These are phyloP conservation scores for Leptodactylus fuscus DNA, from an alignment of 2,113 vertebrate genomes.

Conservation along the genomic window DNA sequence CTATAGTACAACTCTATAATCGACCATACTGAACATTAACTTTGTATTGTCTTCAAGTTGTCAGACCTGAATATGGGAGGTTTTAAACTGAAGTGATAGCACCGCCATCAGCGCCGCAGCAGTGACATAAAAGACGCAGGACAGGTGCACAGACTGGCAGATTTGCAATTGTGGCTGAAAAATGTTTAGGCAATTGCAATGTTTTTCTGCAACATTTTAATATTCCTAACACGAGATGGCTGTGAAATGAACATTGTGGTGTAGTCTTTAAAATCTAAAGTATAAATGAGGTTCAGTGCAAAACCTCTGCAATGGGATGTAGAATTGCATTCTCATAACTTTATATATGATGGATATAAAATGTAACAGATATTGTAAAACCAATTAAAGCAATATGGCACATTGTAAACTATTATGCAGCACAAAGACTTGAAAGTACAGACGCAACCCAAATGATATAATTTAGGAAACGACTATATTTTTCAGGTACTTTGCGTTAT, in stretches of 20 bases:
- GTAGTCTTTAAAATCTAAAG: background rate
- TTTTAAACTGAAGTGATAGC: slow-evolving; percentile 5
- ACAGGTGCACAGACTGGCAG: slow-evolving; percentile 49
- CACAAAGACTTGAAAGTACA: background rate
- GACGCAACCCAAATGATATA: background rate
- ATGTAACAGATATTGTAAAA: slow-evolving; percentile 8
- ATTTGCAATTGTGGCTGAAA: background rate
- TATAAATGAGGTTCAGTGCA: background rate
- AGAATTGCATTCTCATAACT: background rate
- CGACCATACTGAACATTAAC: slow-evolving; percentile 21
- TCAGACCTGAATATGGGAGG: slow-evolving; percentile 12
- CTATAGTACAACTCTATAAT: background rate
- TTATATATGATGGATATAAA: slow-evolving; percentile 14
- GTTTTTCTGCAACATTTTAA: background rate
- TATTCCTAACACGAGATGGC: slow-evolving; percentile 3
- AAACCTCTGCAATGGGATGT: background rate
- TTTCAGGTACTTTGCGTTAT: background rate
- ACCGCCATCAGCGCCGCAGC: background rate
- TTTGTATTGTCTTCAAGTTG: slow-evolving; percentile 21
- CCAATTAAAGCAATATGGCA: background rate
- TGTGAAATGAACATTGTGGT: background rate
- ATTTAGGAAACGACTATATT: background rate
- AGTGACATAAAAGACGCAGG: slow-evolving; percentile 12
- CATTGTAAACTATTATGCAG: background rate
- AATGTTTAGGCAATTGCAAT: slow-evolving; percentile 17